Evolutionary conservation across 2,888 invertebrate species (phyloP).

Genomic region (Conus canariensis): DNA sequence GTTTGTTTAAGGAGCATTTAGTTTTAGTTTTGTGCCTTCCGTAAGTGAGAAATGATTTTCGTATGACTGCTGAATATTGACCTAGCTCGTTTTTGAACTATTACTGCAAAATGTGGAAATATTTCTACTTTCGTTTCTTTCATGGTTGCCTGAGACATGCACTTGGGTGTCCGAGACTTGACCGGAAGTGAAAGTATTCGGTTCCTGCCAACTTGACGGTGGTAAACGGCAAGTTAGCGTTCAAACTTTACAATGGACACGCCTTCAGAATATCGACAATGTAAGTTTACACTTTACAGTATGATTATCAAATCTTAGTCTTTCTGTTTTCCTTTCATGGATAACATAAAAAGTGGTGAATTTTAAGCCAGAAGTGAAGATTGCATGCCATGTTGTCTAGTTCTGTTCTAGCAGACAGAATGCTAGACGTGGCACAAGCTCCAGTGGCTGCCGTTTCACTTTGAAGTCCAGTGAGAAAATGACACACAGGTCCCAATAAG

Average conservation of each 20-base stretch:
- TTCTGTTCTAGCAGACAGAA: not conserved
- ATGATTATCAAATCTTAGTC: not conserved
- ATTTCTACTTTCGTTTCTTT: slow-evolving; percentile 4
- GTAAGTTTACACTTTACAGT: slow-evolving; percentile 55
- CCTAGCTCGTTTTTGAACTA: not conserved
- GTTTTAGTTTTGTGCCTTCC: no score
- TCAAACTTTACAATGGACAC: slow-evolving; percentile 56
- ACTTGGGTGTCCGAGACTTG: not conserved
- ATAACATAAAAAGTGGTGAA: not conserved
- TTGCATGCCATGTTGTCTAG: not conserved
- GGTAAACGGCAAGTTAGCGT: not conserved
- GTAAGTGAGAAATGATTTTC: no score
- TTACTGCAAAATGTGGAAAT: not conserved
- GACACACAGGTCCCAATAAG: no score
- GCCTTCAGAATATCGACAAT: slow-evolving; percentile 64
- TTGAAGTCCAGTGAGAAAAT: no score
- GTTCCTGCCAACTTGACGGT: slow-evolving; percentile 30
- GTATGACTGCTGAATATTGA: no score
- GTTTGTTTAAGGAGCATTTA: no score
- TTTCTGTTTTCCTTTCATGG: not conserved
- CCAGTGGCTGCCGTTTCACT: not conserved
- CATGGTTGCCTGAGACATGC: not conserved
- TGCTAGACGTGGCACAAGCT: slow-evolving; percentile 4
- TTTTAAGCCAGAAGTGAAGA: not conserved
- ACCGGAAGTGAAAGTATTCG: slow-evolving; percentile 35